Conservation (phyloP, 2,888 invertebrate genomes). For the Ectemnius continuus region DNA sequence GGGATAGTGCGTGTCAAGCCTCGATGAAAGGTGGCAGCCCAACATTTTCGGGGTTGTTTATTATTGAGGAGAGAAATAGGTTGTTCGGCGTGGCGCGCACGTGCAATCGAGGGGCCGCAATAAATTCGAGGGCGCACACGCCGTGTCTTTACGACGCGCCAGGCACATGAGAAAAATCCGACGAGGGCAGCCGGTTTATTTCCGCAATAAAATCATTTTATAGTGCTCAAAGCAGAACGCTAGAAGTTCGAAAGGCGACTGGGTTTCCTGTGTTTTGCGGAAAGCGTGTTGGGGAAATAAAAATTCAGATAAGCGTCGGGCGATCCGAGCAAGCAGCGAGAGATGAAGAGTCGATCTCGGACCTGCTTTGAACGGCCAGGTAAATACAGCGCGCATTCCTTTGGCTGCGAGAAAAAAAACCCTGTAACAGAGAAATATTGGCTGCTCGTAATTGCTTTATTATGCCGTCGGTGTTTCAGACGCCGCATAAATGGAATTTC, state of each 20-base stretch:
- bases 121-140: background rate
- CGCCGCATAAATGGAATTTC: constrained; percentile 53
- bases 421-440: constrained; percentile 22
- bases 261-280: background rate
- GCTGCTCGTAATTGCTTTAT: constrained; percentile 54
- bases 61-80: background rate
- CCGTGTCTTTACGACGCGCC: constrained; percentile 2
- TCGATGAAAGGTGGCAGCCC: too few species aligned
- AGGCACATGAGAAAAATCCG: constrained; percentile 8
- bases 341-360: background rate
- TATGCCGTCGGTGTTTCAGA: constrained; percentile 42
- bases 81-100: background rate
- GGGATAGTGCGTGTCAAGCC: too few species aligned
- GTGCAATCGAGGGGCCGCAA: background rate
- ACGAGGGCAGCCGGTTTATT: constrained; percentile 42
- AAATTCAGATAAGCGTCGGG: constrained; percentile 23
- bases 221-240: constrained; percentile 19
- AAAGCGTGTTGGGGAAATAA: constrained; percentile 9
- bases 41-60: too few species aligned
- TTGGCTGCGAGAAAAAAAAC: background rate
- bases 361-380: too few species aligned
- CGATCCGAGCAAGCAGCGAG: background rate
- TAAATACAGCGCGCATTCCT: background rate
- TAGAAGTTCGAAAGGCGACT: constrained; percentile 9
- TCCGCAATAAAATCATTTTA: constrained; percentile 54